Evolutionary conservation across 1,140 invertebrate genomes (phyloP).

Genomic region (Wasmannia auropunctata): DNA sequence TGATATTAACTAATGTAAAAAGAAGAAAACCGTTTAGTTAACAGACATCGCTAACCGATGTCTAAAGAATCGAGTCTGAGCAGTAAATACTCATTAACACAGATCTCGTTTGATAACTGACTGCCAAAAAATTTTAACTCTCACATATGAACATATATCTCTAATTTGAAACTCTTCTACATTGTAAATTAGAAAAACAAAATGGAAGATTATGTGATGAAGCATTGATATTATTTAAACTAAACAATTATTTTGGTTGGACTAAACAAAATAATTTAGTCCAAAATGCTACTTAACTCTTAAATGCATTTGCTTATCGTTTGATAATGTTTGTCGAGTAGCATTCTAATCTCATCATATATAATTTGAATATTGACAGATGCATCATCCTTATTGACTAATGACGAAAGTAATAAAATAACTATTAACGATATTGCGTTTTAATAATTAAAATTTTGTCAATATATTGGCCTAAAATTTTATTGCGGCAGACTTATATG

Average conservation of each 20-base stretch:
- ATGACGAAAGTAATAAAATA: not conserved
- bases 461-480: not conserved
- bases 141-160: constrained; percentile 1
- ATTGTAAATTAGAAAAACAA: constrained; percentile 21
- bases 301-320: constrained; percentile 24
- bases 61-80: constrained; percentile 5
- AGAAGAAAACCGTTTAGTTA: not conserved
- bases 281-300: not conserved
- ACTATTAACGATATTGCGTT: not conserved
- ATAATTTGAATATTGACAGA: not conserved
- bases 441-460: constrained; percentile 15
- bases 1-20: not conserved
- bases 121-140: constrained; percentile 51
- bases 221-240: not conserved
- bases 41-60: constrained; percentile 30
- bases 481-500: not conserved
- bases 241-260: not conserved
- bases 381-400: not conserved
- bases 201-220: not conserved
- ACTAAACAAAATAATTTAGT: not conserved
- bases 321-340: not conserved
- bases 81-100: constrained; percentile 26
- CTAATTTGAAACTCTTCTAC: constrained; percentile 9
- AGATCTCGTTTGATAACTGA: constrained; percentile 48
- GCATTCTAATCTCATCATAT: not conserved